These are phyloP conservation scores for Pheosia gnoma DNA, from an alignment of 2,888 invertebrate genomes.

Conservation along the genomic window DNA sequence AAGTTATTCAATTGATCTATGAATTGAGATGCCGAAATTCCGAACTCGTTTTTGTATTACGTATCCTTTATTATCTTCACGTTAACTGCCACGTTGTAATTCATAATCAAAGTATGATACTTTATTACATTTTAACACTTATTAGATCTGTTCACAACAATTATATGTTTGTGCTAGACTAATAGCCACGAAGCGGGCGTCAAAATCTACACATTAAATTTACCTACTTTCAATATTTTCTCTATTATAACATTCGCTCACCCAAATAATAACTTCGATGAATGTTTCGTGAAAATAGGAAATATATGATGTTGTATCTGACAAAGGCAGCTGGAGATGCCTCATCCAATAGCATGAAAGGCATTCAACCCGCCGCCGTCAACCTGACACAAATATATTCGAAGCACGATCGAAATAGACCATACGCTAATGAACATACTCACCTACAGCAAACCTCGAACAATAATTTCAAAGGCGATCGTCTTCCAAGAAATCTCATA, in stretches of 20 bases:
- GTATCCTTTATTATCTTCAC: no score
- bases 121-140: no score
- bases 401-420: neutral
- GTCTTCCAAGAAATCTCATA: no score
- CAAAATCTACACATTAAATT: neutral
- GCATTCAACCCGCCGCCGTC: neutral
- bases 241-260: neutral
- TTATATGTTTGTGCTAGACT: no score
- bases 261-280: constrained; percentile 3
- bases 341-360: neutral
- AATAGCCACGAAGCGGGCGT: no score
- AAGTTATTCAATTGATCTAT: no score
- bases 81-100: no score
- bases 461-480: neutral
- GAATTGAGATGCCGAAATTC: no score
- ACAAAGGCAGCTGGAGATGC: neutral
- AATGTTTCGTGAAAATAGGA: neutral
- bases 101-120: no score
- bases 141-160: no score
- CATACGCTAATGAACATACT: neutral
- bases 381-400: neutral
- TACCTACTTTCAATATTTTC: neutral
- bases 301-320: neutral
- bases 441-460: neutral
- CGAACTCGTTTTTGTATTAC: no score